Conservation (phyloP, 2,888 invertebrate species). For the Ecdyonurus torrentis region DNA sequence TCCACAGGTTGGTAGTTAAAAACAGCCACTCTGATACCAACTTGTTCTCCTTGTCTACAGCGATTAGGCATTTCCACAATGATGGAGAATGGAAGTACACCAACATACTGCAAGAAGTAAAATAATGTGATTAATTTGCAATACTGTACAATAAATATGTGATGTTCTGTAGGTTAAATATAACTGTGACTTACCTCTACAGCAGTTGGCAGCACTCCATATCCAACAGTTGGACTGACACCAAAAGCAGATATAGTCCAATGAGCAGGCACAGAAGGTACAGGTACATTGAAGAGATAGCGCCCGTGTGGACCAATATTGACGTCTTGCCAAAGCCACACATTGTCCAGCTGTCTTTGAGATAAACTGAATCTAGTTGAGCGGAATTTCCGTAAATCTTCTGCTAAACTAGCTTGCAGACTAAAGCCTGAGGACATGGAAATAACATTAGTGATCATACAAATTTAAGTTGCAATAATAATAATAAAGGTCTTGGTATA, state of each 20-base stretch:
- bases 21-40: conserved; percentile 79
- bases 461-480: no score
- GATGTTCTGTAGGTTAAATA: no score
- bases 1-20: conserved; percentile 83
- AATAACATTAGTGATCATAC: no score
- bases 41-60: conserved; percentile 81
- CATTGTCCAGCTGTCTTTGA: conserved; percentile 81
- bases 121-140: background rate
- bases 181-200: conserved; percentile 53
- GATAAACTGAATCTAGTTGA: conserved; percentile 76
- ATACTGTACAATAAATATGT: background rate
- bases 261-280: conserved; percentile 67
- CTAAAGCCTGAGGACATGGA: conserved; percentile 39
- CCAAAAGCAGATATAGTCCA: conserved; percentile 92
- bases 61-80: conserved; percentile 78
- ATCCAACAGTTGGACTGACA: conserved; percentile 69
- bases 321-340: conserved; percentile 90
- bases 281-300: conserved; percentile 67
- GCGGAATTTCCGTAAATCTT: conserved; percentile 44
- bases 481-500: no score
- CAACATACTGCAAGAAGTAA: conserved; percentile 53
- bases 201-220: conserved; percentile 69
- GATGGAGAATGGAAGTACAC: conserved; percentile 85
- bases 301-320: conserved; percentile 86
- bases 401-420: background rate